Percentiles rank a stretch among this genome's conserved stretches.
phyloP scores from a whole-genome alignment of 1,140 invertebrate species.

The Musca vetustissima region DNA sequence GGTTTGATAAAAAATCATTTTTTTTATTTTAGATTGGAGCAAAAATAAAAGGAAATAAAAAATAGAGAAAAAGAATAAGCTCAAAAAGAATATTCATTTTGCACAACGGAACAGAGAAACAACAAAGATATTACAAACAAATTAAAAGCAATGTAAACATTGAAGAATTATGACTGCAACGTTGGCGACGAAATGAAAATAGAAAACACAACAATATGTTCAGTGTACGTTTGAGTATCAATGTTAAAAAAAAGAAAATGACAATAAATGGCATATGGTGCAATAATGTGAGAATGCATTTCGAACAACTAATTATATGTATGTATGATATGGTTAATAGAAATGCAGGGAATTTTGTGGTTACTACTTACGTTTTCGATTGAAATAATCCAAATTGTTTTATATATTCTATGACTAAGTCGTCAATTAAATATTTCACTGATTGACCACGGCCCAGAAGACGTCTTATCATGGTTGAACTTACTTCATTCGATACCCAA shows the following conservation, averaged over 20 bases:
- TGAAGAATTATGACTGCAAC: too few relatives aligned
- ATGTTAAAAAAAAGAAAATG: background rate
- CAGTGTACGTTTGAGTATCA: constrained; percentile 13
- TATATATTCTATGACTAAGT: constrained; percentile 85
- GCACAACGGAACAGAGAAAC: constrained; percentile 6
- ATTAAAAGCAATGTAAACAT: too few relatives aligned
- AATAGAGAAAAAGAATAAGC: background rate
- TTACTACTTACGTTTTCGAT: constrained; percentile 51
- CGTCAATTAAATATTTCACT: constrained; percentile 86
- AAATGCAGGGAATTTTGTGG: too few relatives aligned
- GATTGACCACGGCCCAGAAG: constrained; percentile 81
- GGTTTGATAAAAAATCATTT: too few relatives aligned
- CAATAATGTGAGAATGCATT: background rate
- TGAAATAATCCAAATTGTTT: constrained; percentile 76
- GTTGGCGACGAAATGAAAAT: too few relatives aligned
- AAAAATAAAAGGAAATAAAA: background rate
- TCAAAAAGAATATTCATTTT: background rate
- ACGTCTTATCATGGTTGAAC: constrained; percentile 86
- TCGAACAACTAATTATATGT: too few relatives aligned
- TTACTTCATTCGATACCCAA: constrained; percentile 93
- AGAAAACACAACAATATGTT: background rate
- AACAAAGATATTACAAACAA: background rate
- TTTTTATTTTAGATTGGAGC: too few relatives aligned
- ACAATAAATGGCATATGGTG: background rate
- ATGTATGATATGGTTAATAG: too few relatives aligned